Evolutionary conservation across 2,113 vertebrate species (phyloP), one percentile per base, ranked within the genome.

Genomic region (Sinocyclocheilus anshuiensis): DNA sequence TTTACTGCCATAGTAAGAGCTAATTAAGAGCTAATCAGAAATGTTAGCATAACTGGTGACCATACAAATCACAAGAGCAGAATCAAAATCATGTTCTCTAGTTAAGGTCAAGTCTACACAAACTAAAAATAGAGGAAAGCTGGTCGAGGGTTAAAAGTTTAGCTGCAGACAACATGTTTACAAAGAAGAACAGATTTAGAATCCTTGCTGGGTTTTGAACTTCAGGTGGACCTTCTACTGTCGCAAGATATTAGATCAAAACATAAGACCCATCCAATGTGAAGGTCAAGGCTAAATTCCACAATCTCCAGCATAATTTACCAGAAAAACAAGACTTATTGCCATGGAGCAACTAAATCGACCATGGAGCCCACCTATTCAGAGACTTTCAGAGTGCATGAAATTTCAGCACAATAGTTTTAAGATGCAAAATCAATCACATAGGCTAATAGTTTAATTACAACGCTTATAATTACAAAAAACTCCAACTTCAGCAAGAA

Each of bases 211-310:
- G 45, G 61, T 59, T 71, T 69, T 83, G 63, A 84, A 81, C 69
- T 81, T 65, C 12, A 76, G 26, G 61, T 33, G 29, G 67, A 80
- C 65, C 69, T 48, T 33, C 16, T 48, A 48, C n/a, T 85, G 61
- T 85, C 87, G 13, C 48, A 24, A 65, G 29, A n/a, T 72, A 76
- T 81, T 71, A 81, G 6, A 77, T 85, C 24, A 82, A 81, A 77
- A 50, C 26, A n/a, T 77, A 81, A 11, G 15, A 67, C 39, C 18
- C 7, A 20, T 45, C 26, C 48, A 1, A 72, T 72, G 26, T 78
- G 36, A 79, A 86, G 36, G 45, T 86, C 22, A 77, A 50, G 77
- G 71, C 63, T 81, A 50, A 42, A 55, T 42, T 71, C 36, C 65
- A 74, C 11, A 29, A 81, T 36, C 65, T 29, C 26, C 50, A 45